Conservation (phyloP, 2,113 vertebrate genomes). For the Melanerpes formicivorus region DNA sequence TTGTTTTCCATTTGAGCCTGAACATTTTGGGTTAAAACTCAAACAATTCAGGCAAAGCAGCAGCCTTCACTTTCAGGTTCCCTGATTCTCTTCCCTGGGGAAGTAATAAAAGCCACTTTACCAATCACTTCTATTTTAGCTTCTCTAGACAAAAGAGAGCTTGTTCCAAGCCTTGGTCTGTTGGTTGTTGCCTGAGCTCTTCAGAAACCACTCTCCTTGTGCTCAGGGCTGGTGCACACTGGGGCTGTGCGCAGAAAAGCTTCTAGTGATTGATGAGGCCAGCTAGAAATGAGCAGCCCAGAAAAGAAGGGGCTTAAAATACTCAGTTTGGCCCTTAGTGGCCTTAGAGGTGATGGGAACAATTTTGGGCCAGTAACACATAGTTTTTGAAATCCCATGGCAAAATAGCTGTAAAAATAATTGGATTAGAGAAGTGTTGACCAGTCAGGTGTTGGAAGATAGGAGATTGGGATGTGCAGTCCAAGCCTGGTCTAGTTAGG, state of each 20-base stretch:
- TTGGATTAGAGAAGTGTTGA: background rate
- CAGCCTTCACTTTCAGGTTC: background rate
- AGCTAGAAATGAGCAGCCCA: background rate
- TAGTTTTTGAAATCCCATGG: background rate
- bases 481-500: background rate
- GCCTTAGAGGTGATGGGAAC: background rate
- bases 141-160: background rate
- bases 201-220: background rate
- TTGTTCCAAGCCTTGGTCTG: background rate
- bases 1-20: background rate
- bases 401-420: background rate
- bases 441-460: background rate
- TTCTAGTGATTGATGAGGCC: rapidly evolving
- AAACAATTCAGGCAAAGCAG: background rate
- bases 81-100: background rate
- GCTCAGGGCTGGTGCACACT: background rate
- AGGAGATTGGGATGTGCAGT: background rate
- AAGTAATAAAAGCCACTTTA: background rate
- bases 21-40: background rate
- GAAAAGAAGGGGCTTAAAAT: background rate
- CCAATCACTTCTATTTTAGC: background rate
- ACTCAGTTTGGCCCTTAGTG: background rate
- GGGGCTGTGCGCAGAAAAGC: background rate
- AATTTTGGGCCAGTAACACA: background rate
- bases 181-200: background rate